Evolutionary conservation across 2,797 vertebrate species (phyloP).

Genomic region (Eulemur rubriventer): DNA sequence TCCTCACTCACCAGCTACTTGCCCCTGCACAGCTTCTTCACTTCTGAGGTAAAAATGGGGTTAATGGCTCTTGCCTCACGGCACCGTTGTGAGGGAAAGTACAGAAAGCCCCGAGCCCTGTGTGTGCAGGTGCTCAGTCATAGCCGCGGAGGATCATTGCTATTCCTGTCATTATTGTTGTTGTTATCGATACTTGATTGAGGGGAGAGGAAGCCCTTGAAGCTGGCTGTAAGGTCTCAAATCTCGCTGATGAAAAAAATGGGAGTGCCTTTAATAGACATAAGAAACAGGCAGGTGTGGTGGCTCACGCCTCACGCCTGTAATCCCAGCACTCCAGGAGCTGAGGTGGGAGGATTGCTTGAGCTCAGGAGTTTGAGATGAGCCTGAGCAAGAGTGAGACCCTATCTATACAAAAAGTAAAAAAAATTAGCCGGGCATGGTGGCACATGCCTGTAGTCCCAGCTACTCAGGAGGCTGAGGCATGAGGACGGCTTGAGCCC

Average conservation of each 20-base stretch:
- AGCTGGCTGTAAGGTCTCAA: background rate
- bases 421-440: no score
- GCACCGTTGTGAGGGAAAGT: background rate
- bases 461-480: no score
- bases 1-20: background rate
- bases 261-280: background rate
- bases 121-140: background rate
- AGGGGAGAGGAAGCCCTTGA: background rate
- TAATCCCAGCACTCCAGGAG: no score
- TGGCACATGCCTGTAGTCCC: no score
- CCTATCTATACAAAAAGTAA: no score
- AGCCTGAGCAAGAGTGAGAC: no score
- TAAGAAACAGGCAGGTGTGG: background rate
- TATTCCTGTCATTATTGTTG: background rate
- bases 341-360: no score
- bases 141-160: no score
- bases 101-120: rapidly evolving
- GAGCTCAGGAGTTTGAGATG: no score
- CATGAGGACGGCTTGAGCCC: no score
- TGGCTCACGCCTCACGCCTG: no score
- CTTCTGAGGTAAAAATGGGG: background rate
- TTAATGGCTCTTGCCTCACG: background rate
- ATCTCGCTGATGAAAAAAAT: background rate
- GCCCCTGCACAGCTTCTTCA: background rate
- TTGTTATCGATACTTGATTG: background rate